Evolutionary conservation across 2,113 vertebrate genomes (phyloP), one percentile per base, ranked within the genome.

Genomic region (Aleadryas rufinucha): DNA sequence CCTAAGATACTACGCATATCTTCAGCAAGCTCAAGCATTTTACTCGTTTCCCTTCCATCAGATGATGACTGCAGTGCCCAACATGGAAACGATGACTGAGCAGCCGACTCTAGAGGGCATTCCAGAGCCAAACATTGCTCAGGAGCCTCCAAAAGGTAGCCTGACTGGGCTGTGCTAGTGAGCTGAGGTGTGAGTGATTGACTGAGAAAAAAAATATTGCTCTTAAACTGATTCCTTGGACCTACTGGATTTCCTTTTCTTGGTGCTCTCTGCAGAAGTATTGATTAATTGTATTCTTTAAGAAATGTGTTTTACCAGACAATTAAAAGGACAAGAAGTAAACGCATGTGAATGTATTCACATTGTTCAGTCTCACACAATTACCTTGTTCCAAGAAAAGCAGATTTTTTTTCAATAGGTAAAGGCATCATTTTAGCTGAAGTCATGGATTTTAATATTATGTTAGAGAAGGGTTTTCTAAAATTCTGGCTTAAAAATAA

Each of bases 1-100:
- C 26, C 47, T 61, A 95, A 98, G 98, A 50, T 98, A 92, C n/a
- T 97, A 97, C 90, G 14, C 93, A 0, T 95, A 97, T 21, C 96
- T 98, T 87, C 98, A 98, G 89, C 98, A 98, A 83, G 92, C 96
- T 77, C 98, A 97, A 86, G 95, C 97, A 7, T 98, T 98, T 88
- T 98, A 97, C 83, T 37, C 97, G 0, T 98, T 98, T 72, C 97
- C 97, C 0, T 97, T 97, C 88, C 96, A 95, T 52, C 98, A 97
- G 82, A 94, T 97, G 96, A 98, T 98, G 98, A 91, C 97, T 19
- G 96, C 96, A 7, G 93, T 87, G 9, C 96, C 98, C 18, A 92
- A 6, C 33, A 27, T 97, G 96, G 97, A 97, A 27, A n/a, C 90
- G 35, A 50, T 71, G 72, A 79, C 81, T 5, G 97, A 98, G 71